phyloP scores from a whole-genome alignment of 2,888 invertebrate genomes.

The Philopedon plagiatum region DNA sequence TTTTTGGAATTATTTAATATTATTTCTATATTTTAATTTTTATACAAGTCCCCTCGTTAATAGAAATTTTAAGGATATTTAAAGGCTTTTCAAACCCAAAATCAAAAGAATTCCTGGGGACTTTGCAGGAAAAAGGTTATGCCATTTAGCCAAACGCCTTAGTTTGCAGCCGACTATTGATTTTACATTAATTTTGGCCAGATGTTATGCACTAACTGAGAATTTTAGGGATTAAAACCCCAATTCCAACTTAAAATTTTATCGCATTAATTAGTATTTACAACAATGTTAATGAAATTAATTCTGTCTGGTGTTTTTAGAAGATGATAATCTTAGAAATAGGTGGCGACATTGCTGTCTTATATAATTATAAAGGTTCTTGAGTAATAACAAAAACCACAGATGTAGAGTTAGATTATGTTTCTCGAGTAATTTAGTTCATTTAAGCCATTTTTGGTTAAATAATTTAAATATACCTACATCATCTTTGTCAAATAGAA shows the following conservation, averaged over 20 bases:
- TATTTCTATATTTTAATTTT: too few relatives aligned
- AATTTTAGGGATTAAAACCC: slow-evolving; percentile 39
- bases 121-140: slow-evolving; percentile 40
- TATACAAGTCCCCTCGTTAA: too few relatives aligned
- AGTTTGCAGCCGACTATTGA: slow-evolving; percentile 40
- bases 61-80: too few relatives aligned
- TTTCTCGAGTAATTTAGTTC: too few relatives aligned
- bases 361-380: neutral
- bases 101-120: neutral
- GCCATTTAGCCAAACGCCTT: slow-evolving; percentile 43
- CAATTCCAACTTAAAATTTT: slow-evolving; percentile 31
- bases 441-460: too few relatives aligned
- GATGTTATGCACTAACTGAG: slow-evolving; percentile 46
- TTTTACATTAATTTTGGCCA: slow-evolving; percentile 48
- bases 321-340: neutral
- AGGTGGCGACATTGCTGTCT: neutral
- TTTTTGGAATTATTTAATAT: too few relatives aligned
- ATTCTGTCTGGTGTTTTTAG: slow-evolving; percentile 6
- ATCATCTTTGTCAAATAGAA: too few relatives aligned
- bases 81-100: too few relatives aligned
- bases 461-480: too few relatives aligned
- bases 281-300: slow-evolving; percentile 13
- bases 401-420: neutral
- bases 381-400: neutral
- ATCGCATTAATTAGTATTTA: slow-evolving; percentile 25